A percentile compares a stretch with the other conserved stretches of the same genome.
phyloP scores from a whole-genome alignment of 2,797 vertebrate species.

The Lacerta bilineata region DNA sequence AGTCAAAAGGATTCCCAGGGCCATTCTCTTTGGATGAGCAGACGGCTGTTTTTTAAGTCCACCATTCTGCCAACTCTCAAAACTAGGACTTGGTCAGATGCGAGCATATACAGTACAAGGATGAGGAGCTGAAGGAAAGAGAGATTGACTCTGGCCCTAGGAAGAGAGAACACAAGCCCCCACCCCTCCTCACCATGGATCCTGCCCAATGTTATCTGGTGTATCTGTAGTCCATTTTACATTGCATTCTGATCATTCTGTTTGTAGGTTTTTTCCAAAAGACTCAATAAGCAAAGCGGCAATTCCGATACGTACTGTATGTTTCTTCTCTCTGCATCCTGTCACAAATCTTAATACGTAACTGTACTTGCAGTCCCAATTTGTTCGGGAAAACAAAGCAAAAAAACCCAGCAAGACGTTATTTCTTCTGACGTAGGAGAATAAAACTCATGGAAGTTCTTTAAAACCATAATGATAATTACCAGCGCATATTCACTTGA shows the following conservation, averaged over 20 bases:
- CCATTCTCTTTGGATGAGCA: background rate
- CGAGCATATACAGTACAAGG: too few species aligned
- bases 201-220: background rate
- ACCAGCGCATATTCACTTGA: background rate
- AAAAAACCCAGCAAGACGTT: background rate
- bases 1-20: background rate
- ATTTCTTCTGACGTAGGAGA: background rate
- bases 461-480: background rate
- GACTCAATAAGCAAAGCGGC: background rate
- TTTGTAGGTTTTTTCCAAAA: background rate
- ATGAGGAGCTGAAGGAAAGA: too few species aligned
- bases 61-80: background rate
- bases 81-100: background rate
- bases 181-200: too few species aligned
- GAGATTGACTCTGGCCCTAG: background rate
- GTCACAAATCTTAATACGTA: background rate
- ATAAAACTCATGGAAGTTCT: background rate
- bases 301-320: too few species aligned
- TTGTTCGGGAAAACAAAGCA: background rate
- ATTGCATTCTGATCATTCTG: background rate
- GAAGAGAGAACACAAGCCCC: background rate
- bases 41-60: background rate
- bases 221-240: background rate
- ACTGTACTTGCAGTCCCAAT: background rate
- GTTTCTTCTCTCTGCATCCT: background rate